phyloP scores from a whole-genome alignment of 2,888 invertebrate species.

The Leptarthrus brevirostris region DNA sequence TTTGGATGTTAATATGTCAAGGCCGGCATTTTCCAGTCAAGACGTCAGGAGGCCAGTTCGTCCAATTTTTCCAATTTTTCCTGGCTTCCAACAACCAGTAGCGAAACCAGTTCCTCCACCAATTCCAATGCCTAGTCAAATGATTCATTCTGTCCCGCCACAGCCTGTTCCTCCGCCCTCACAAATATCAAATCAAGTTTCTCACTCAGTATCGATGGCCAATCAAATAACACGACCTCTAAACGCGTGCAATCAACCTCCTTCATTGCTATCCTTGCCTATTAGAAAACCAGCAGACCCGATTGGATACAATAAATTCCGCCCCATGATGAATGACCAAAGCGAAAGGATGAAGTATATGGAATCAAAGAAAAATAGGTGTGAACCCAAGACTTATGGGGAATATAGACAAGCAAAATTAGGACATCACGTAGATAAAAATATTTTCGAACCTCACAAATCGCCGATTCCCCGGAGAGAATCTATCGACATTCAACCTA shows the following conservation, averaged over 20 bases:
- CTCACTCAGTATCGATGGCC: not conserved
- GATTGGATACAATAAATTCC: slow-evolving; percentile 56
- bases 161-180: not conserved
- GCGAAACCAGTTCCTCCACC: slow-evolving; percentile 11
- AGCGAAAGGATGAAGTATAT: slow-evolving; percentile 59
- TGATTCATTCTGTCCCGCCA: not conserved
- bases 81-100: slow-evolving; percentile 13
- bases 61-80: slow-evolving; percentile 5
- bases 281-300: not conserved
- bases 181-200: not conserved
- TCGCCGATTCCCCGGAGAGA: slow-evolving; percentile 8
- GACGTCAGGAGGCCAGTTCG: not conserved
- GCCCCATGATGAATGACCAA: slow-evolving; percentile 58
- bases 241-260: not conserved
- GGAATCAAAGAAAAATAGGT: slow-evolving; percentile 59
- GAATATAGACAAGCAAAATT: slow-evolving; percentile 60
- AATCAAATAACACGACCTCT: not conserved
- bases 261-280: not conserved
- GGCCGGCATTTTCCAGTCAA: not conserved
- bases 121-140: not conserved
- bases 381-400: slow-evolving; percentile 60
- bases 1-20: slow-evolving; percentile 28
- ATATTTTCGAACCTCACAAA: not conserved
- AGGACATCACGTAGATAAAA: slow-evolving; percentile 48
- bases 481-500: slow-evolving; percentile 46